These are phyloP conservation scores for Albula glossodonta DNA, from an alignment of 2,113 vertebrate genomes.

Conservation along the genomic window DNA sequence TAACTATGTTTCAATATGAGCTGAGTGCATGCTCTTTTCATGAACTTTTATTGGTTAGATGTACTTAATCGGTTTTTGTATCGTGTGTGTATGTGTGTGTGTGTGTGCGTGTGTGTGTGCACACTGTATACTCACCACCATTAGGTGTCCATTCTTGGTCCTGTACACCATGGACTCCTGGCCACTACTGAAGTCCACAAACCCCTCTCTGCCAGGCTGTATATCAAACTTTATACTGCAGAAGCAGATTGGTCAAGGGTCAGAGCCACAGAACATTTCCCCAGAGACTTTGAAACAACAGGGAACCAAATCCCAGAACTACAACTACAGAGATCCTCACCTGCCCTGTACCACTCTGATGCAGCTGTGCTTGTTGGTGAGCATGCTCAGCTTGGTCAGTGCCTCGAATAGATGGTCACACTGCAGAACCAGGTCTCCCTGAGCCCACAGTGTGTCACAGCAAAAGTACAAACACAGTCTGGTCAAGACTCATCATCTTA, in stretches of 20 bases:
- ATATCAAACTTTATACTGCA: conserved; percentile 83
- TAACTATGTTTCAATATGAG: too few species aligned
- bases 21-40: too few species aligned
- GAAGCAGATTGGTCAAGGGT: neutral
- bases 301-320: neutral
- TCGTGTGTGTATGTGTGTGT: neutral
- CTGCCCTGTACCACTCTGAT: conserved; percentile 82
- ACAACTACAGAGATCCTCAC: conserved; percentile 56
- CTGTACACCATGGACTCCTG: conserved; percentile 84
- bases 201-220: conserved; percentile 83
- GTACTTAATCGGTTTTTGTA: neutral
- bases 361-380: conserved; percentile 65
- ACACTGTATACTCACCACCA: conserved; percentile 77
- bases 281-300: neutral
- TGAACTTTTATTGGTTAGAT: too few species aligned
- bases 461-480: too few species aligned
- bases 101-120: neutral
- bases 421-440: conserved; percentile 76
- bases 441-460: conserved; percentile 1
- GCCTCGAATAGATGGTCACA: conserved; percentile 74
- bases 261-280: neutral
- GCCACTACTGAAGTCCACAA: conserved; percentile 83
- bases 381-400: conserved; percentile 71
- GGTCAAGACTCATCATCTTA: too few species aligned
- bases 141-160: conserved; percentile 87